Evolutionary conservation across 2,888 invertebrate genomes (phyloP).

Genomic region (Andrena praecox): DNA sequence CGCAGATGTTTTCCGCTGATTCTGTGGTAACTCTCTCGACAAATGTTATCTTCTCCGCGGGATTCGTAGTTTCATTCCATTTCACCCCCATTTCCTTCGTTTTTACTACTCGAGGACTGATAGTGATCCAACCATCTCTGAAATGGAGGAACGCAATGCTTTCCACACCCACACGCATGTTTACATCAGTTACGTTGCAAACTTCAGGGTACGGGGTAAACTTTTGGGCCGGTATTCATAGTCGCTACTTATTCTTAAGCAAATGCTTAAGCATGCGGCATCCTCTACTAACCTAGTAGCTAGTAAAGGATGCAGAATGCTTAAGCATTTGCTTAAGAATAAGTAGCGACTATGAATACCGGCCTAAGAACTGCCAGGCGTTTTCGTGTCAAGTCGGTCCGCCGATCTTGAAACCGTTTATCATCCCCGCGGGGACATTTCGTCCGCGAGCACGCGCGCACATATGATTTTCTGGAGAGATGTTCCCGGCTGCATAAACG

Average conservation of each 20-base stretch:
- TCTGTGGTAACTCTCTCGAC: background rate
- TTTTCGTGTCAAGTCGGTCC: background rate
- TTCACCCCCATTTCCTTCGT: constrained; percentile 18
- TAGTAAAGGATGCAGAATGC: too few species aligned
- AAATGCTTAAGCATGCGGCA: too few species aligned
- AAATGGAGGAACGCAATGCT: background rate
- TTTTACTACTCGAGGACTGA: background rate
- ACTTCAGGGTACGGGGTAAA: background rate
- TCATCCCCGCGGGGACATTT: background rate
- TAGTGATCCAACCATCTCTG: background rate
- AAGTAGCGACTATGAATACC: too few species aligned
- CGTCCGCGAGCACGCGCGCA: too few species aligned
- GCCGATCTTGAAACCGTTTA: background rate
- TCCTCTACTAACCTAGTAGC: too few species aligned
- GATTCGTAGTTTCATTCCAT: constrained; percentile 52
- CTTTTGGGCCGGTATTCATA: background rate
- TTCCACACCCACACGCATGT: background rate
- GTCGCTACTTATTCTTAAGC: too few species aligned
- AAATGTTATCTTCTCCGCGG: constrained; percentile 10
- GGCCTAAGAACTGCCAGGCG: background rate
- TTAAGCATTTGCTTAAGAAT: too few species aligned
- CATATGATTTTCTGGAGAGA: constrained; percentile 36
- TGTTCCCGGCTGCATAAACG: constrained; percentile 56
- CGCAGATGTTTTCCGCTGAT: background rate
- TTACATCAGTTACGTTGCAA: constrained; percentile 16